Evolutionary conservation across 2,888 invertebrate species (phyloP).

Genomic region (Celastrina argiolus): DNA sequence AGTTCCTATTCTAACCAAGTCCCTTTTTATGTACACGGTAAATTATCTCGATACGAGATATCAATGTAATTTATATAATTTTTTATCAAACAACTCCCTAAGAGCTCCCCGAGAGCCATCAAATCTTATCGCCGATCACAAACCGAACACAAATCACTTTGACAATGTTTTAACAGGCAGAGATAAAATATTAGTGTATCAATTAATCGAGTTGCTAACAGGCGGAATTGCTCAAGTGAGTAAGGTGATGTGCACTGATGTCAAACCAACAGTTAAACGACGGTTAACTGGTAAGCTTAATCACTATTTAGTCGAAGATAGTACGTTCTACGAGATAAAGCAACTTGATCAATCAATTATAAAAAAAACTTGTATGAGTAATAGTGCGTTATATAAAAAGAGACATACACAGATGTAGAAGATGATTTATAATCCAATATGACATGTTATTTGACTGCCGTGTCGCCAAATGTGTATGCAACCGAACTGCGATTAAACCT

Average conservation of each 20-base stretch:
- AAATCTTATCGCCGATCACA: constrained; percentile 11
- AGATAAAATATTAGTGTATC: constrained; percentile 21
- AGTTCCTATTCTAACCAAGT: background rate
- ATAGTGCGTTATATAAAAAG: no score
- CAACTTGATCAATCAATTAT: no score
- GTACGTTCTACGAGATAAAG: background rate
- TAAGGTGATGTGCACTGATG: background rate
- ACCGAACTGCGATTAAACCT: background rate
- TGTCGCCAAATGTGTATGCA: background rate
- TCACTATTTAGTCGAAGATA: background rate
- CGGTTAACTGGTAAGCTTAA: background rate
- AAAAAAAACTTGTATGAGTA: no score
- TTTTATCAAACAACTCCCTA: background rate
- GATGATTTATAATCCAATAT: background rate
- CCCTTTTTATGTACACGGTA: background rate
- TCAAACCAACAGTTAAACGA: background rate
- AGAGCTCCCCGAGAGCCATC: constrained; percentile 4
- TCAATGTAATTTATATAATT: background rate
- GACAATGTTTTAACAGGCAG: constrained; percentile 16
- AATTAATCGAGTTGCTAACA: constrained; percentile 21
- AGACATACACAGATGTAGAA: background rate
- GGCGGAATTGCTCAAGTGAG: constrained; percentile 19
- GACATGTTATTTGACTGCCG: background rate
- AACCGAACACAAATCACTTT: constrained; percentile 18
- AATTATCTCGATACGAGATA: background rate